phyloP scores from a whole-genome alignment of 2,797 vertebrate genomes.

The Microctenopoma stevenorrisi region DNA sequence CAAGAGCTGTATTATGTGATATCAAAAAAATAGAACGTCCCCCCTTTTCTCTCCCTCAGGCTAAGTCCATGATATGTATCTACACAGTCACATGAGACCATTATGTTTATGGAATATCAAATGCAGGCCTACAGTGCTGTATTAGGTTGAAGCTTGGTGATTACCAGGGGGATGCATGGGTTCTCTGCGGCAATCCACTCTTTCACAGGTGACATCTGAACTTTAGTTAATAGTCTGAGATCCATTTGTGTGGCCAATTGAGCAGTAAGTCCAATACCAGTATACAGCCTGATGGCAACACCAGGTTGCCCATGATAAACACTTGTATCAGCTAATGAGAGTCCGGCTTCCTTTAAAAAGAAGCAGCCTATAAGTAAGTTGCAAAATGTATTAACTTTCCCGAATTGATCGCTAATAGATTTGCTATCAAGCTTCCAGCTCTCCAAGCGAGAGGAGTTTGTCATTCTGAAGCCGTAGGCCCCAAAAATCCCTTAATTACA shows the following conservation, averaged over 20 bases:
- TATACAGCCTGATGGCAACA: constrained; percentile 31
- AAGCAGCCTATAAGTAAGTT: constrained; percentile 17
- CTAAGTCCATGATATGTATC: constrained; percentile 81
- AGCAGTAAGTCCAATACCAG: constrained; percentile 29
- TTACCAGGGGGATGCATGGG: constrained; percentile 69
- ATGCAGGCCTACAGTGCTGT: constrained; percentile 64
- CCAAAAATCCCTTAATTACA: constrained; percentile 83
- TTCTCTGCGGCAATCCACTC: constrained; percentile 64
- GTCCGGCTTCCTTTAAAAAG: constrained; percentile 17
- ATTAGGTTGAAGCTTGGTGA: constrained; percentile 61
- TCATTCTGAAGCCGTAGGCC: constrained; percentile 71
- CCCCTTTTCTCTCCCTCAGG: constrained; percentile 73
- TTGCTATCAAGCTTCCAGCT: constrained; percentile 63
- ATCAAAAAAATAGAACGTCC: constrained; percentile 80
- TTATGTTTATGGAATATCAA: constrained; percentile 82
- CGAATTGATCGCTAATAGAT: constrained; percentile 69
- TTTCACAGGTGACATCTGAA: constrained; percentile 73
- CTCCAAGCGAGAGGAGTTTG: constrained; percentile 64
- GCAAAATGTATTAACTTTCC: constrained; percentile 59
- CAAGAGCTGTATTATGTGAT: constrained; percentile 94
- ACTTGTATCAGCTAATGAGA: constrained; percentile 11
- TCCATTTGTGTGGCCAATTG: constrained; percentile 57
- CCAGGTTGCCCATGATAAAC: constrained; percentile 19
- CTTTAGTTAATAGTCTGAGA: constrained; percentile 62
- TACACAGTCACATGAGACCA: constrained; percentile 80